Evolutionary conservation across 2,888 invertebrate genomes (phyloP), one percentile per base, ranked within the genome.

Genomic region (Heliconius aoede): DNA sequence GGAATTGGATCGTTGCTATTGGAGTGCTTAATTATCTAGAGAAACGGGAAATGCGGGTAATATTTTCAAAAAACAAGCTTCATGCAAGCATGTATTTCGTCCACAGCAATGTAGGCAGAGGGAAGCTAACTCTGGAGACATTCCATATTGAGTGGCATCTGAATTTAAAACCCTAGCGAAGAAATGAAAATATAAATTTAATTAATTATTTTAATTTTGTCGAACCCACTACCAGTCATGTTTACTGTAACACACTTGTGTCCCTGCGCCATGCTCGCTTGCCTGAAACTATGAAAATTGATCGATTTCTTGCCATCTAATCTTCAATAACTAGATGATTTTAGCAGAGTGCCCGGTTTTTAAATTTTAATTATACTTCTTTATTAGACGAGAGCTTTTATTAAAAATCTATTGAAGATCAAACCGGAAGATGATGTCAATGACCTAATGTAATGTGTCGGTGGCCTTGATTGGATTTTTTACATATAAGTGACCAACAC

Each of bases 11-110:
- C 78, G 77, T 67, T n/a, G n/a, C n/a, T n/a, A n/a, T n/a, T 61
- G 75, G 76, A 80, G 78, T 79, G 80, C 77, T 80, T 77, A 77
- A 80, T 82, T 80, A 76, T 74, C 76, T 78, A 76, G 73, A 72
- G 71, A 75, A 79, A 77, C 79, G 77, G 69, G 76, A 79, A 80
- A 79, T 82, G 81, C 77, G 61, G 79, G 73, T 78, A 73, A 65
- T 74, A 7, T 21, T 21, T 46, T 21, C 18, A 46, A 46, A 46
- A 21, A 21, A 46, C 4, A 3, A 46, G 18, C 5, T 18, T 46
- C 18, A 18, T 18, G 18, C 3, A n/a, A n/a, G n/a, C n/a, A n/a
- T 46, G 21, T 21, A 21, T 21, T 8, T 0, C 8, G 46, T 11
- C 8, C 11, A 36, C 21, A 46, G 46, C 46, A 7, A 18, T 18